Evolutionary conservation across 2,888 invertebrate genomes (phyloP), one percentile per base, ranked within the genome.

Genomic region (Drosophila greeni): DNA sequence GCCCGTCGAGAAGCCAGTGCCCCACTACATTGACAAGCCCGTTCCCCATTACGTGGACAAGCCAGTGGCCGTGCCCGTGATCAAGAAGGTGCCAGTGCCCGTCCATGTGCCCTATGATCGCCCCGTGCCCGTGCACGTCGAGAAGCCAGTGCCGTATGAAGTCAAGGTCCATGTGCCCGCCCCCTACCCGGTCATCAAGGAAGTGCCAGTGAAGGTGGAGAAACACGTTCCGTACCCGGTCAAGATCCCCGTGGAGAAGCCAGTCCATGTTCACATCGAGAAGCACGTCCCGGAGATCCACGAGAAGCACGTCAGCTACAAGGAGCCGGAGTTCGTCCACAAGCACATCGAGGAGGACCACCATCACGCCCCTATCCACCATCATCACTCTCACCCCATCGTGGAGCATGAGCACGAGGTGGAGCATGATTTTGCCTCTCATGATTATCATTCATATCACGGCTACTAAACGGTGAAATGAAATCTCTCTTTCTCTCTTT

Each of bases 61-160:
- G 77, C 91, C 92, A 75, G 88, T 94, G 18, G 92, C 91, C 70
- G 91, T 92, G 59, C 93, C 94, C 39, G 89, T 89, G 31, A 88
- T 88, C 70, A 93, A 93, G 84, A 91, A 92, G 85, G 86, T 94
- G 2, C 93, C 91, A 66, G 91, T 91, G 37, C 94, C 94, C 20
- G 92, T 92, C 24, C 92, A 92, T 86, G 92, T 92, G 29, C 92
- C 89, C 72, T 87, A 87, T 68, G 92, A 92, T 86, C 90, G 92
- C 53, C 92, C 92, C 48, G 87, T 92, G 55, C 93, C 94, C 6
- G 92, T 93, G 0, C 92, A 90, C 47, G 92, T 95, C 0, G 93
- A 93, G 78, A 94, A 94, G 85, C 93, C 91, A 54, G 92, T 94
- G 49, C 94, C 94, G 2, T 94, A 94, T 87, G 92, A 92, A 55